phyloP scores from a whole-genome alignment of 2,113 vertebrate genomes.

The Psilopogon haemacephalus region DNA sequence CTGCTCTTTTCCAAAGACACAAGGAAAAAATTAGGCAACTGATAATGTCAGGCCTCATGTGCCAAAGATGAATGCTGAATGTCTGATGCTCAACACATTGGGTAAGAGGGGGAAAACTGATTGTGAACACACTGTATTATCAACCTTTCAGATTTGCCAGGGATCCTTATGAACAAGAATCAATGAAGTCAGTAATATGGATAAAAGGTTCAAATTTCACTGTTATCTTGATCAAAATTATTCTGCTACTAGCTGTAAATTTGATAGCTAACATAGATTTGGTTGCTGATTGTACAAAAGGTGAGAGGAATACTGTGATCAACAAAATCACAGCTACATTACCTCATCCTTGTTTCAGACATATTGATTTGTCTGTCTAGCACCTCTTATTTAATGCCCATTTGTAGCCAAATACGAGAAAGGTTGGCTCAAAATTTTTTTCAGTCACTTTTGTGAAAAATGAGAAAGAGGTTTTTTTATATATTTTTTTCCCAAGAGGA shows the following conservation, averaged over 20 bases:
- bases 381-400: neutral
- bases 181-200: neutral
- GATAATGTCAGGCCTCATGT: neutral
- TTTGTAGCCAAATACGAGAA: neutral
- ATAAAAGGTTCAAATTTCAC: neutral
- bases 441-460: neutral
- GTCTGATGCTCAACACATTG: neutral
- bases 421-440: neutral
- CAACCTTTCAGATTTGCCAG: neutral
- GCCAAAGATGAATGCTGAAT: neutral
- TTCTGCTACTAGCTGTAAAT: neutral
- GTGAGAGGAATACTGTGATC: neutral
- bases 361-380: neutral
- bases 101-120: neutral
- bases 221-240: neutral
- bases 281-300: neutral
- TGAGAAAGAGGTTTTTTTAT: accelerated
- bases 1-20: neutral
- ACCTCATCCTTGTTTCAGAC: neutral
- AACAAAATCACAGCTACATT: neutral
- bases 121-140: neutral
- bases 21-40: neutral
- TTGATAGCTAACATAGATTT: neutral
- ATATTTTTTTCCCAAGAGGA: neutral
- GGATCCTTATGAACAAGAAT: neutral